phyloP scores from a whole-genome alignment of 2,113 vertebrate species.

The Eclectus roratus region DNA sequence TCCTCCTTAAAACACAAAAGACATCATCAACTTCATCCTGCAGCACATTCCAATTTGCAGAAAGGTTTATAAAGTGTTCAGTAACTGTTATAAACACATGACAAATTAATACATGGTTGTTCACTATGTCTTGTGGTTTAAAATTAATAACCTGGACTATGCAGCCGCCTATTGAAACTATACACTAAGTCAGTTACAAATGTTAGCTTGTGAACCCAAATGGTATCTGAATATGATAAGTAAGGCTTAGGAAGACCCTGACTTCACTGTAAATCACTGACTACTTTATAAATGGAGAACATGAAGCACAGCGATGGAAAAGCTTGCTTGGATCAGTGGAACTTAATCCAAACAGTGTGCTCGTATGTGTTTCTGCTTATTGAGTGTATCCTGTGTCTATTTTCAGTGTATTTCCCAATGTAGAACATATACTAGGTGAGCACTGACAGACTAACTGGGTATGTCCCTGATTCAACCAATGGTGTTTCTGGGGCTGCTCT shows the following conservation, averaged over 20 bases:
- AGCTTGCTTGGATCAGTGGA: not conserved
- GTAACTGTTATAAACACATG: not conserved
- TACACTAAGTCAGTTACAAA: not conserved
- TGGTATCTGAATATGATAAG: not conserved
- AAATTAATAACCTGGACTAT: not conserved
- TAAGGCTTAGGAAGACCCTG: not conserved
- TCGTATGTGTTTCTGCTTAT: not conserved
- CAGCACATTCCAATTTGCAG: not conserved
- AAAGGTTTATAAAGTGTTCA: not conserved
- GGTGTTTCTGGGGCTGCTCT: not conserved
- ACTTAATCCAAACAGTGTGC: not conserved
- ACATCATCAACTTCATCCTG: accelerated
- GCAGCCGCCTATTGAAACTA: not conserved
- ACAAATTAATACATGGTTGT: not conserved
- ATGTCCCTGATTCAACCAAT: not conserved
- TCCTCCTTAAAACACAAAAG: not conserved
- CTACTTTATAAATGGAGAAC: not conserved
- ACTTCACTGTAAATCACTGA: not conserved
- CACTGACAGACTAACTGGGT: not conserved
- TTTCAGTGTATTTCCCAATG: not conserved
- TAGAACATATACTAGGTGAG: not conserved
- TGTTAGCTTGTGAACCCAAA: not conserved
- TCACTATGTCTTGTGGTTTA: not conserved
- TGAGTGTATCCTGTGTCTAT: not conserved
- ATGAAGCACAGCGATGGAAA: not conserved